Conservation (phyloP, 2,888 invertebrate genomes). For the Silvanus unidentatus region DNA sequence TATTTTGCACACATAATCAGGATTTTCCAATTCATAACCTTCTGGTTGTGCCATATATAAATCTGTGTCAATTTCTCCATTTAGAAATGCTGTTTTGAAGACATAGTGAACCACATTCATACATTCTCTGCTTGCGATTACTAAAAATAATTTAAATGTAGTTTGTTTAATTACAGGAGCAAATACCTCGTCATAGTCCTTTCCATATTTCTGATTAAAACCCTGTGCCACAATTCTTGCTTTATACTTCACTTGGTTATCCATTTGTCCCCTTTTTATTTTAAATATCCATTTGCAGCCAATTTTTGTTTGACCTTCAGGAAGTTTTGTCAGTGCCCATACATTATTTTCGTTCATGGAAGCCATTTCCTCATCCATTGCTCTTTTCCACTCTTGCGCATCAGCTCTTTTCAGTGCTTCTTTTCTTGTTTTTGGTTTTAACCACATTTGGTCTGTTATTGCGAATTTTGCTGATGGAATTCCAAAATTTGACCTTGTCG, state of each 20-base stretch:
- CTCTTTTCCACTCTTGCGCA: background rate
- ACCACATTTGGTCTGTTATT: no score
- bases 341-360: background rate
- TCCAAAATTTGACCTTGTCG: no score
- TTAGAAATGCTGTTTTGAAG: background rate
- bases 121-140: background rate
- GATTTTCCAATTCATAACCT: background rate
- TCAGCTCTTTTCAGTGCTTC: background rate
- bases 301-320: background rate
- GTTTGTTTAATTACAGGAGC: background rate
- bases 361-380: background rate
- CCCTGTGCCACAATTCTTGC: constrained; percentile 1
- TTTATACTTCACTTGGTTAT: background rate
- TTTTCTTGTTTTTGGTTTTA: background rate
- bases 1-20: background rate
- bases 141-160: background rate
- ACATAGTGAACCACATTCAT: background rate
- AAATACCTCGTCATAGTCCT: background rate
- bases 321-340: background rate
- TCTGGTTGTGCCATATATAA: constrained; percentile 1
- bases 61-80: background rate
- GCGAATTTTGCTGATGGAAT: no score
- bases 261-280: background rate
- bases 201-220: background rate
- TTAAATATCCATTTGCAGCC: background rate